These are phyloP conservation scores for Cochlearius cochlearius DNA, from an alignment of 2,113 vertebrate genomes.

Conservation along the genomic window DNA sequence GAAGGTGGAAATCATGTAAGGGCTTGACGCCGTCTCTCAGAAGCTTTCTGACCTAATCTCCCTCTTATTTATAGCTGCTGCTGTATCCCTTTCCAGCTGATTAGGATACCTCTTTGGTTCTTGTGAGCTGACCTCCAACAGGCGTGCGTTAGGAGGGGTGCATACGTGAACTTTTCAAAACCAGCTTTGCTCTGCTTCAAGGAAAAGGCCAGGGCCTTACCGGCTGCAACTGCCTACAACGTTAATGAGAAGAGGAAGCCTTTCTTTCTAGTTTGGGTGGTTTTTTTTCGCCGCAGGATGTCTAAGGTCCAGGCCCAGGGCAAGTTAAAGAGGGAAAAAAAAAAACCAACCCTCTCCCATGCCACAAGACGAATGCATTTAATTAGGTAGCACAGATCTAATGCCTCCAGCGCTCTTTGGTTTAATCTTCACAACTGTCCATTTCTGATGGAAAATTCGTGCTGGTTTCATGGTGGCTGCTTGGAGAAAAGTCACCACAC, in stretches of 20 bases:
- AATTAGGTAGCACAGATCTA: neutral
- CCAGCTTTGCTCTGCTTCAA: neutral
- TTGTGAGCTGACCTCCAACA: neutral
- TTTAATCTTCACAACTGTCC: constrained; percentile 26
- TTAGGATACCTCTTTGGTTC: neutral
- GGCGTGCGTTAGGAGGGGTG: neutral
- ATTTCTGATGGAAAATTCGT: constrained; percentile 47
- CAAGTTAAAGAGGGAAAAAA: neutral
- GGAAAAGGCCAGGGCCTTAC: neutral
- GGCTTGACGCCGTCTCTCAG: neutral
- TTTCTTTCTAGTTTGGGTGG: neutral
- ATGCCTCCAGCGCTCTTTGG: neutral
- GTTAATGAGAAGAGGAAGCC: neutral
- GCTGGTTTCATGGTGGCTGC: constrained; percentile 58
- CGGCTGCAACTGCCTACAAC: neutral
- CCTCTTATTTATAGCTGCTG: neutral
- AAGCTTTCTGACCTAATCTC: neutral
- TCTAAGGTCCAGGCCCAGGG: neutral
- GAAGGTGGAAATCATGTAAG: neutral
- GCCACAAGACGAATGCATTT: constrained; percentile 10
- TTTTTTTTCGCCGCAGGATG: neutral
- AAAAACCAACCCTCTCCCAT: neutral
- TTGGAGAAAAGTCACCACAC: constrained; percentile 43
- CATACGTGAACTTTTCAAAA: neutral
- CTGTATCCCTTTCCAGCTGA: neutral